Conservation (phyloP, 2,797 vertebrate genomes). For the Peromyscus eremicus region DNA sequence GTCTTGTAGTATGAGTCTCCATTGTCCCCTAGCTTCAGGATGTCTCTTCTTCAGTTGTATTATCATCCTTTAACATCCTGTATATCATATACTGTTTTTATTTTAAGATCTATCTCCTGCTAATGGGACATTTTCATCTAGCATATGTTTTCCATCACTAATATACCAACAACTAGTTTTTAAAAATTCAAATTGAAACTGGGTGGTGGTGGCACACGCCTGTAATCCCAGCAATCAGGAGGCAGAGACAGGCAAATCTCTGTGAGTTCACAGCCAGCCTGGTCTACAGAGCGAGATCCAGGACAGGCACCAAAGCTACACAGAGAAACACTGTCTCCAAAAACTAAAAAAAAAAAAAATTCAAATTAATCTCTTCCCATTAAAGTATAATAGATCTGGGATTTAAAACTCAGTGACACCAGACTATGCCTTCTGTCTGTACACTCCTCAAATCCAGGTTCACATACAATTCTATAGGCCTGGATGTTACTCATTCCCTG, state of each 20-base stretch:
- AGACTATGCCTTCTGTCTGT: not conserved
- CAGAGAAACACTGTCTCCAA: too few relatives aligned
- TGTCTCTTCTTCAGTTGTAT: not conserved
- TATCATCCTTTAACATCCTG: not conserved
- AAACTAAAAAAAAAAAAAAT: too few relatives aligned
- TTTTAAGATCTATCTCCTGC: not conserved
- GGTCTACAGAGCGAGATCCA: too few relatives aligned
- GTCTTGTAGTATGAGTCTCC: not conserved
- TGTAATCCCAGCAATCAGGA: too few relatives aligned
- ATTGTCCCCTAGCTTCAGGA: not conserved
- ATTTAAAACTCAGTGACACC: not conserved
- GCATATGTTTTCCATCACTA: not conserved
- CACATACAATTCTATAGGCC: not conserved
- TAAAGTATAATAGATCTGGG: not conserved
- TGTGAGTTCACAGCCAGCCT: too few relatives aligned
- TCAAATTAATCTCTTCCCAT: not conserved
- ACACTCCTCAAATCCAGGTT: not conserved
- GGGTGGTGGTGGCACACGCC: too few relatives aligned
- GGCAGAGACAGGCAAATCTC: too few relatives aligned
- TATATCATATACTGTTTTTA: not conserved
- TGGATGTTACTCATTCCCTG: not conserved
- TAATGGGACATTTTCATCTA: not conserved
- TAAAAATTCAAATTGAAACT: not conserved
- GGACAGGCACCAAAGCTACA: too few relatives aligned
- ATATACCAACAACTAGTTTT: not conserved